Percentiles rank a stretch among this genome's conserved stretches.
These are phyloP conservation scores for Bubo blakistoni DNA, from an alignment of 2,113 vertebrate genomes.

Conservation along the genomic window DNA sequence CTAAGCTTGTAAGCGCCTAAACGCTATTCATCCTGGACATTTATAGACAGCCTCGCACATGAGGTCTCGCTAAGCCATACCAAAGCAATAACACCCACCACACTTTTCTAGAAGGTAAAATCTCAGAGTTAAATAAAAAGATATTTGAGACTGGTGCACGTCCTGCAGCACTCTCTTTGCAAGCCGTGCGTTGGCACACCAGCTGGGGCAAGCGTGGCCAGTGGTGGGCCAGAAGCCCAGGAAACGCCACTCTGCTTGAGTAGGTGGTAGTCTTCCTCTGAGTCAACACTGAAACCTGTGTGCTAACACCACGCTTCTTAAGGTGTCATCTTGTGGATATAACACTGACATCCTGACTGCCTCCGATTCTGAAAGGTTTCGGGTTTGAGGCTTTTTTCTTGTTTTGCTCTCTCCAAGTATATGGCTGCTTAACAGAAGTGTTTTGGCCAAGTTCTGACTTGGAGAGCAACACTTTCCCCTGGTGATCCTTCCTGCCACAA, in stretches of 20 bases:
- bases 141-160: not conserved
- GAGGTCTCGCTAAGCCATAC: not conserved
- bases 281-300: slow-evolving; percentile 16
- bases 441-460: not conserved
- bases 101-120: not conserved
- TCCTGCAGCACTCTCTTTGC: not conserved
- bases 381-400: not conserved
- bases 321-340: not conserved
- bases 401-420: not conserved
- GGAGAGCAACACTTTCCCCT: not conserved
- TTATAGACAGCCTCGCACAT: not conserved
- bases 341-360: not conserved
- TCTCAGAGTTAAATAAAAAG: not conserved
- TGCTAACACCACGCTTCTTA: not conserved
- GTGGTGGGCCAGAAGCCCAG: not conserved
- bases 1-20: not conserved
- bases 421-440: not conserved
- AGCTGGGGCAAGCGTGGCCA: not conserved
- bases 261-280: slow-evolving; percentile 21
- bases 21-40: not conserved
- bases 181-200: not conserved
- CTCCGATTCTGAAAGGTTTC: not conserved
- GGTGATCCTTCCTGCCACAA: not conserved
- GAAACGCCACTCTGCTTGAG: not conserved
- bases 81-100: not conserved